Conservation (phyloP, 2,113 vertebrate genomes). For the Mungos mungo region DNA sequence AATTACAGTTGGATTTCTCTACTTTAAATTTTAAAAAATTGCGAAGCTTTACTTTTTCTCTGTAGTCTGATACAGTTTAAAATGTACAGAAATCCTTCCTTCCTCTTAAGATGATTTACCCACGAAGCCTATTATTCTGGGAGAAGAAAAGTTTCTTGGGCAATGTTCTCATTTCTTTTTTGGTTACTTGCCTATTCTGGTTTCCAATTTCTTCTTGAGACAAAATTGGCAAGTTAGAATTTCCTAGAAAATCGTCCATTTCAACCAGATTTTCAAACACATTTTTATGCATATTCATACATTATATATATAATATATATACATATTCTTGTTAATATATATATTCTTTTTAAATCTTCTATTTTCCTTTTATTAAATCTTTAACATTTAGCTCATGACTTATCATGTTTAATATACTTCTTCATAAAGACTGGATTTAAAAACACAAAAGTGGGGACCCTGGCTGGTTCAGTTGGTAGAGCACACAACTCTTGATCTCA, state of each 20-base stretch:
- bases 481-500: not conserved
- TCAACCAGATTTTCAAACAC: constrained; percentile 7
- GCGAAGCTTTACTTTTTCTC: not conserved
- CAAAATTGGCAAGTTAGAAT: constrained; percentile 31
- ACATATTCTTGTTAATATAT: not conserved
- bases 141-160: not conserved
- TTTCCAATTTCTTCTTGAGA: not conserved
- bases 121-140: not conserved
- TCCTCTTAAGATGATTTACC: not conserved
- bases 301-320: not conserved
- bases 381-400: not conserved
- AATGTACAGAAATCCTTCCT: constrained; percentile 27
- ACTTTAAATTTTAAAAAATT: not conserved
- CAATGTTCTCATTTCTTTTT: constrained; percentile 5
- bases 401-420: not conserved
- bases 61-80: not conserved
- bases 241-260: constrained; percentile 13
- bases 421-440: not conserved
- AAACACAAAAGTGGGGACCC: not conserved
- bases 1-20: not conserved
- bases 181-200: not conserved
- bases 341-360: not conserved
- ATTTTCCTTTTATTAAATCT: not conserved
- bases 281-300: not conserved
- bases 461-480: not conserved